Evolutionary conservation across 2,113 vertebrate genomes (phyloP).

Genomic region (Pseudopodoces humilis): DNA sequence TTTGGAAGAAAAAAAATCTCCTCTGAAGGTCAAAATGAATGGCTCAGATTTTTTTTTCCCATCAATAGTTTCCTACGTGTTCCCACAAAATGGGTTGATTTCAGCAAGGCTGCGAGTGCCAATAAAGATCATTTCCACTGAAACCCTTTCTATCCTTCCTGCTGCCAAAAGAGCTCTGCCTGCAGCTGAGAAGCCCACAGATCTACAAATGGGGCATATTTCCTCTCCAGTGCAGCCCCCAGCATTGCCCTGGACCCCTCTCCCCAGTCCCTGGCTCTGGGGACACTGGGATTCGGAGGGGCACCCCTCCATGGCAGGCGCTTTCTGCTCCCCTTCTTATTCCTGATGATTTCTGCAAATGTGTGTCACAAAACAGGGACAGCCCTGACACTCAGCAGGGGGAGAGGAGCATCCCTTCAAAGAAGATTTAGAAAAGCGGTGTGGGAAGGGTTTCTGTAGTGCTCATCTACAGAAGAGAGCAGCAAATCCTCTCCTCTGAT

Average conservation of each 20-base stretch:
- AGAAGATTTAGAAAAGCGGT: neutral
- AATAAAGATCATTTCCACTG: neutral
- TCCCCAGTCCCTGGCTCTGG: neutral
- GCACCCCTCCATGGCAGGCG: neutral
- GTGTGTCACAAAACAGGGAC: neutral
- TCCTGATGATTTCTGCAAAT: neutral
- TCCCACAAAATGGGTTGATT: neutral
- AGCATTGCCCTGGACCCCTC: fast-evolving
- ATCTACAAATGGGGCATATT: neutral
- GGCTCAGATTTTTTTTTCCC: neutral
- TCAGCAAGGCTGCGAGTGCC: neutral
- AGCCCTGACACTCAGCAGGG: neutral
- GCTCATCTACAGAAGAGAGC: neutral
- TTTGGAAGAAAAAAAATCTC: neutral
- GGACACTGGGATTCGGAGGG: neutral
- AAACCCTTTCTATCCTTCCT: neutral
- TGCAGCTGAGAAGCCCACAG: neutral
- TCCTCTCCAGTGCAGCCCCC: neutral
- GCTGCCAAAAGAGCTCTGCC: neutral
- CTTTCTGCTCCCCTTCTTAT: neutral
- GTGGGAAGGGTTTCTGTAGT: neutral
- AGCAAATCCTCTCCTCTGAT: conserved; percentile 38
- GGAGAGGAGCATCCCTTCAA: neutral
- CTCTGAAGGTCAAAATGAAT: neutral
- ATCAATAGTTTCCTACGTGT: neutral